phyloP scores from a whole-genome alignment of 2,113 vertebrate genomes.

The Toxostoma redivivum region DNA sequence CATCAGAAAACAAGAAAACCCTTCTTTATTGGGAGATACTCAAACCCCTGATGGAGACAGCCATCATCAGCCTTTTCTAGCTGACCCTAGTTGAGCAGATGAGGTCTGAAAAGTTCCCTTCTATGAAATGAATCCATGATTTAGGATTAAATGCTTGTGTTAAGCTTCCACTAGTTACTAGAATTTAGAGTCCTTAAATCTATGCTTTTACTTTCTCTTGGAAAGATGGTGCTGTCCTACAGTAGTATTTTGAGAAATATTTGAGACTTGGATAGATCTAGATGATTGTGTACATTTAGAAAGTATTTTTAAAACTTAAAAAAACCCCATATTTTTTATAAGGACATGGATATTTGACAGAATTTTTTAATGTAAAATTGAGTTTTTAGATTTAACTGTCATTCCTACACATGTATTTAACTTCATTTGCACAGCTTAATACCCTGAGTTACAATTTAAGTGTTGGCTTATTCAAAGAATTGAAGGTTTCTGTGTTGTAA shows the following conservation, averaged over 20 bases:
- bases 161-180: not conserved
- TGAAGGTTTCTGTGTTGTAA: not conserved
- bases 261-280: not conserved
- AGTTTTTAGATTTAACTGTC: not conserved
- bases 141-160: not conserved
- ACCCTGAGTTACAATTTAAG: not conserved
- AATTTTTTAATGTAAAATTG: not conserved
- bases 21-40: not conserved
- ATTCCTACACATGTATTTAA: not conserved
- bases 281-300: not conserved
- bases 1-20: not conserved
- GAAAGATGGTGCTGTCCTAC: not conserved
- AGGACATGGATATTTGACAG: rapidly evolving
- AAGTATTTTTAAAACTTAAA: not conserved
- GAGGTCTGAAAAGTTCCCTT: not conserved
- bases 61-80: not conserved
- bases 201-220: not conserved
- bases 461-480: not conserved
- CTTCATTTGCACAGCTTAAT: not conserved
- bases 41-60: not conserved
- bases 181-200: not conserved
- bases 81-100: not conserved
- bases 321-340: rapidly evolving
- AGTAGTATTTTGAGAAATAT: not conserved
- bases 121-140: not conserved